Evolutionary conservation across 2,888 invertebrate species (phyloP).

Genomic region (Salpingus planirostris): DNA sequence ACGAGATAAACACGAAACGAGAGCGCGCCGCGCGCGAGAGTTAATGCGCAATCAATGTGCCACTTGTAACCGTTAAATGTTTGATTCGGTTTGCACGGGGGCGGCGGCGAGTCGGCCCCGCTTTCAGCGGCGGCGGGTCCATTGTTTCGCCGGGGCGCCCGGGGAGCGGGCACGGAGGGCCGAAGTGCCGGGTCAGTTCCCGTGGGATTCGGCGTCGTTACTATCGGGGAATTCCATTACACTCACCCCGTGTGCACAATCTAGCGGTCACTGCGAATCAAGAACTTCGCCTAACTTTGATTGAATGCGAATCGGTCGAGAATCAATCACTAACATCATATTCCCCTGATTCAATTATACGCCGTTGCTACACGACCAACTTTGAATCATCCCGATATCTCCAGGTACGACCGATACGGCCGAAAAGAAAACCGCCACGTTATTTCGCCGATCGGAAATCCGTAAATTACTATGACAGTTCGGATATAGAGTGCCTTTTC

Average conservation of each 20-base stretch:
- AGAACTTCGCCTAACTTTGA: slow-evolving; percentile 34
- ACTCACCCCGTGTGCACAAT: slow-evolving; percentile 30
- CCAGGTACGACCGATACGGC: no score
- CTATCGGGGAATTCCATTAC: slow-evolving; percentile 37
- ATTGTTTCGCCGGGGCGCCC: slow-evolving; percentile 28
- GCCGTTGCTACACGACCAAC: slow-evolving; percentile 6
- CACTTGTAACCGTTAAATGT: slow-evolving; percentile 27
- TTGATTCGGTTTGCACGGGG: slow-evolving; percentile 28
- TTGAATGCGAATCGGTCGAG: slow-evolving; percentile 31
- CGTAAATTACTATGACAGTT: no score
- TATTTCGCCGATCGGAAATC: no score
- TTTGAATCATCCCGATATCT: no score
- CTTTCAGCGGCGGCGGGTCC: no score
- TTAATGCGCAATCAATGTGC: slow-evolving; percentile 16
- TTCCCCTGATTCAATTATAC: slow-evolving; percentile 26
- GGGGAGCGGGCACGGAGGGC: slow-evolving; percentile 23
- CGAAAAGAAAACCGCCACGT: no score
- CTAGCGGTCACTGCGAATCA: slow-evolving; percentile 33
- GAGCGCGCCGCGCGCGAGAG: no score
- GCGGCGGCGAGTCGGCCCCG: no score
- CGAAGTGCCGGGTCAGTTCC: slow-evolving; percentile 35
- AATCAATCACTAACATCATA: slow-evolving; percentile 31
- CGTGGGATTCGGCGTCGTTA: slow-evolving; percentile 30
- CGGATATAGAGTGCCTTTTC: no score
- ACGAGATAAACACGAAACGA: no score